Percentiles rank a stretch among this genome's conserved stretches.
Evolutionary conservation across 2,113 vertebrate species (phyloP).

Genomic region (Equus quagga): DNA sequence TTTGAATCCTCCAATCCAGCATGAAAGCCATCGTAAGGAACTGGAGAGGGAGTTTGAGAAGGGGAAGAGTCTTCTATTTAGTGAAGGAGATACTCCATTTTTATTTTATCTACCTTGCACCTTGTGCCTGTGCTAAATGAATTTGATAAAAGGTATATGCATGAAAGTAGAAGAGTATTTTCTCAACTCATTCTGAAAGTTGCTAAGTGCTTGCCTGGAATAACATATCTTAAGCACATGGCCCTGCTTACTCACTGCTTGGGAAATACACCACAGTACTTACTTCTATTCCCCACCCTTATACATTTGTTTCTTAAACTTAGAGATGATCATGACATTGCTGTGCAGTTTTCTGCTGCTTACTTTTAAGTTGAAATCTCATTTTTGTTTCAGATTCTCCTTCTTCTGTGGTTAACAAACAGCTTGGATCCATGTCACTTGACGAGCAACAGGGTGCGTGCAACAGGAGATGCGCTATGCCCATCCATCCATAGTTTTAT

Average conservation of each 20-base stretch:
- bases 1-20: neutral
- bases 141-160: conserved; percentile 59
- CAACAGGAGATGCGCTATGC: conserved; percentile 87
- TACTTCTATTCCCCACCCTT: conserved; percentile 79
- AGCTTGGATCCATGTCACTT: conserved; percentile 99
- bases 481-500: conserved; percentile 83
- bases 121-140: conserved; percentile 38
- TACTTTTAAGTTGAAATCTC: conserved; percentile 93
- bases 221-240: conserved; percentile 73
- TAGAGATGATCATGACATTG: conserved; percentile 87
- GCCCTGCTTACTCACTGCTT: conserved; percentile 85
- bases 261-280: conserved; percentile 75
- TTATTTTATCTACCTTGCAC: neutral
- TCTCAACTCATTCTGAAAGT: conserved; percentile 62
- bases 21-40: neutral
- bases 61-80: neutral
- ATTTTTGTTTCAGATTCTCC: conserved; percentile 99
- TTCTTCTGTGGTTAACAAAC: conserved; percentile 99
- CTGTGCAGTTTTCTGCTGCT: conserved; percentile 90
- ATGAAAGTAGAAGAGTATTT: conserved; percentile 46
- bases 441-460: conserved; percentile 98
- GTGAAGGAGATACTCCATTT: neutral
- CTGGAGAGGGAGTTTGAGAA: neutral
- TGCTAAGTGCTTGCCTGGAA: conserved; percentile 74
- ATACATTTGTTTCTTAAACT: conserved; percentile 81